phyloP scores from a whole-genome alignment of 2,113 vertebrate genomes.

The Phylloscopus trochiloides region DNA sequence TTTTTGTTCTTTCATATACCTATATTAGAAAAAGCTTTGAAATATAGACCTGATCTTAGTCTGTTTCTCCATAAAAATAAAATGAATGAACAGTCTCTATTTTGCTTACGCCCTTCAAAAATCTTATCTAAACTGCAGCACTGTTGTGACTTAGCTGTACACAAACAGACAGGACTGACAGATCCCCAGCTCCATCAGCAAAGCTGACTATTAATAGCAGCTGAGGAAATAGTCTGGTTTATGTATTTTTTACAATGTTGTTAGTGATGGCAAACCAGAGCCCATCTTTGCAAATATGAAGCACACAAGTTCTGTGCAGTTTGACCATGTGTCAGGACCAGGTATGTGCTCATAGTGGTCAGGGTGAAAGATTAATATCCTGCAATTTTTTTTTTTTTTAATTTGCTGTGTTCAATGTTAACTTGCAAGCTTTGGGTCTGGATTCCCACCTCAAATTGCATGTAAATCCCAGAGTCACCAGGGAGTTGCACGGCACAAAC shows the following conservation, averaged over 20 bases:
- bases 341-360: not conserved
- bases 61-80: not conserved
- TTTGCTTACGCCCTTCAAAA: conserved; percentile 19
- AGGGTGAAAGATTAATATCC: not conserved
- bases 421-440: not conserved
- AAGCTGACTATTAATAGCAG: not conserved
- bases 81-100: not conserved
- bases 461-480: not conserved
- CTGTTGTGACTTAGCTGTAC: not conserved
- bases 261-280: not conserved
- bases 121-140: not conserved
- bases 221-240: not conserved
- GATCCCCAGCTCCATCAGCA: not conserved
- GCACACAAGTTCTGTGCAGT: not conserved
- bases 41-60: not conserved
- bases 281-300: not conserved
- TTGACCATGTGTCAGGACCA: not conserved
- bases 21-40: not conserved
- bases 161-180: conserved; percentile 5
- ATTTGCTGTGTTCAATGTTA: not conserved
- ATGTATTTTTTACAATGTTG: not conserved
- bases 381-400: not conserved
- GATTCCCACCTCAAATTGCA: not conserved
- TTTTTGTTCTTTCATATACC: not conserved
- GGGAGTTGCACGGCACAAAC: not conserved